phyloP scores from a whole-genome alignment of 2,113 vertebrate genomes.

The Tapirus terrestris region DNA sequence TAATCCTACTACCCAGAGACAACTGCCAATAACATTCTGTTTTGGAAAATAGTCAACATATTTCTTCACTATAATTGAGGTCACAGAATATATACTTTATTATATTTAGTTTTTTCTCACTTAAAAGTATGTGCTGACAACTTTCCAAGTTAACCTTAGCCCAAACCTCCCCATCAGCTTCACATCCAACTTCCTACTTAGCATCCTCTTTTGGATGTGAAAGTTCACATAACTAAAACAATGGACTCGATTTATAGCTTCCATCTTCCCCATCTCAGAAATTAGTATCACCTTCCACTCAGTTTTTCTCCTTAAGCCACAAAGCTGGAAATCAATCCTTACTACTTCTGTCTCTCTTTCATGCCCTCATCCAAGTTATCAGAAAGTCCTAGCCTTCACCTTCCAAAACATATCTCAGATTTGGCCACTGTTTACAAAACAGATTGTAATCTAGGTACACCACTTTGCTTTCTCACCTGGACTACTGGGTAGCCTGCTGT shows the following conservation, averaged over 20 bases:
- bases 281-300: background rate
- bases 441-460: background rate
- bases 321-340: background rate
- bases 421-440: background rate
- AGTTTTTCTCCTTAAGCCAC: background rate
- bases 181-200: background rate
- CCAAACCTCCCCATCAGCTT: background rate
- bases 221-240: background rate
- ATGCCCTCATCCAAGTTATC: background rate
- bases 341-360: background rate
- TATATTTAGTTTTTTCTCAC: slow-evolving; percentile 29
- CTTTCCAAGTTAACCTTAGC: slow-evolving; percentile 1
- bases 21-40: slow-evolving; percentile 8
- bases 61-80: slow-evolving; percentile 37
- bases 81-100: slow-evolving; percentile 30
- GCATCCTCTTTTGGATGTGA: background rate
- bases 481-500: background rate
- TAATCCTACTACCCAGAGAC: background rate
- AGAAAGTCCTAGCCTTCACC: background rate
- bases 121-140: background rate
- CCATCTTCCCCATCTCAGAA: background rate
- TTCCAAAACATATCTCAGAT: background rate
- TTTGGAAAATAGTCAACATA: background rate
- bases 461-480: background rate
- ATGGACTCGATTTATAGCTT: background rate